Conservation (phyloP, 2,888 invertebrate species). For the Idaea dimidiata region DNA sequence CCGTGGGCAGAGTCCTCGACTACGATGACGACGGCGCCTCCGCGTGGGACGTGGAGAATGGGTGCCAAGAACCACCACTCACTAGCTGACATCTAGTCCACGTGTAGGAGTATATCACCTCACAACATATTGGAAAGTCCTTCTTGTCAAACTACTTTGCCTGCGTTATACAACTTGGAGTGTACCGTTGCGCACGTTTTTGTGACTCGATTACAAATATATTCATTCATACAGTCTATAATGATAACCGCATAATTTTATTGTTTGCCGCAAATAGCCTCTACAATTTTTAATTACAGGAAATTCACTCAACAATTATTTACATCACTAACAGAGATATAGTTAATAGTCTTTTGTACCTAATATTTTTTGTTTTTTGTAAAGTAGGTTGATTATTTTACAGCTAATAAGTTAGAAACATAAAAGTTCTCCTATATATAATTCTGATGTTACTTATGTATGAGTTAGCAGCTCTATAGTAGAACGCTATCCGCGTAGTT, state of each 20-base stretch:
- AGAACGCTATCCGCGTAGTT: not conserved
- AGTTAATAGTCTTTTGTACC: not conserved
- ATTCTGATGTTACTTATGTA: not conserved
- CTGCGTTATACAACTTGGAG: slow-evolving; percentile 39
- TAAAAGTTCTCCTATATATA: not conserved
- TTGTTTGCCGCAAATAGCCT: not conserved
- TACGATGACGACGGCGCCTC: slow-evolving; percentile 36
- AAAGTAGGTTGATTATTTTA: slow-evolving; percentile 4
- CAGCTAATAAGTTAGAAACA: slow-evolving; percentile 4
- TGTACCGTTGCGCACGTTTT: slow-evolving; percentile 38
- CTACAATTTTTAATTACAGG: slow-evolving; percentile 3
- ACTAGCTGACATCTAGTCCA: slow-evolving; percentile 48
- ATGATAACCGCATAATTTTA: slow-evolving; percentile 12
- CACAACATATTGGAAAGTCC: slow-evolving; percentile 49
- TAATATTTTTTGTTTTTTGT: not conserved
- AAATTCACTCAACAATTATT: slow-evolving; percentile 3
- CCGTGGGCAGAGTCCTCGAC: slow-evolving; percentile 64
- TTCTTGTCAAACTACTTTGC: slow-evolving; percentile 52
- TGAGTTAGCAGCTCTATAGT: not conserved
- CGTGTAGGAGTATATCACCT: slow-evolving; percentile 60
- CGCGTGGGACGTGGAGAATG: slow-evolving; percentile 57
- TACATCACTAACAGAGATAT: not conserved
- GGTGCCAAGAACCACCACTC: slow-evolving; percentile 27
- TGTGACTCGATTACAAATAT: slow-evolving; percentile 39
- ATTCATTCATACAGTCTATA: slow-evolving; percentile 37